Percentiles rank a stretch among this genome's conserved stretches.
phyloP scores from a whole-genome alignment of 1,140 invertebrate species.

The Achroia grisella region DNA sequence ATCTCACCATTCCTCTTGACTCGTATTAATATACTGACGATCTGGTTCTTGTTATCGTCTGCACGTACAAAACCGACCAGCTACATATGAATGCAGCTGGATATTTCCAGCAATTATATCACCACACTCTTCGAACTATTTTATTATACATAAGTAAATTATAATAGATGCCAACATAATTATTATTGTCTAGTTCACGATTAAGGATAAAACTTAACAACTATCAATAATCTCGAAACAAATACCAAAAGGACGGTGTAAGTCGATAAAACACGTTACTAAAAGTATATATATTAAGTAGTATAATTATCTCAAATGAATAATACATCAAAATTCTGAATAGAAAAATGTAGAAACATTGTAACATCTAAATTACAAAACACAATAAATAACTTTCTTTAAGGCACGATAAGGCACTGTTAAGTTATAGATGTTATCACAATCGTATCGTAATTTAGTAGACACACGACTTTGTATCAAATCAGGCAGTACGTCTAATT shows the following conservation, averaged over 20 bases:
- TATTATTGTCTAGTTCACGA: slow-evolving; percentile 38
- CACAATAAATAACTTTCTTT: slow-evolving; percentile 67
- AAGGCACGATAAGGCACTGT: slow-evolving; percentile 71
- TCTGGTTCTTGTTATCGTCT: no score
- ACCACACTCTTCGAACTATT: slow-evolving; percentile 15
- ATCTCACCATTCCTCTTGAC: no score
- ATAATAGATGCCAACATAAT: slow-evolving; percentile 63
- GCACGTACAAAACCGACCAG: no score
- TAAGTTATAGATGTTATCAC: slow-evolving; percentile 64
- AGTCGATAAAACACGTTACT: slow-evolving; percentile 62
- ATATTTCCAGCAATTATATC: no score
- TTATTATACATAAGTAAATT: slow-evolving; percentile 35
- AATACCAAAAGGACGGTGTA: slow-evolving; percentile 72
- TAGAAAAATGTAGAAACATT: slow-evolving; percentile 64
- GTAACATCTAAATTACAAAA: slow-evolving; percentile 59
- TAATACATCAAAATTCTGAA: slow-evolving; percentile 45
- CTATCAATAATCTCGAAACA: slow-evolving; percentile 64
- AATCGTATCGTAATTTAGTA: slow-evolving; percentile 50
- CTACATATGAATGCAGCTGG: no score
- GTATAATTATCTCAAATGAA: slow-evolving; percentile 48
- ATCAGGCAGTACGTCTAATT: no score
- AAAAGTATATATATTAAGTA: slow-evolving; percentile 50
- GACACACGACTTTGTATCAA: no score
- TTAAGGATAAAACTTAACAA: slow-evolving; percentile 55
- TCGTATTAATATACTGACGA: no score